Evolutionary conservation across 2,888 invertebrate species (phyloP).

Genomic region (Trissolcus brochymenae): DNA sequence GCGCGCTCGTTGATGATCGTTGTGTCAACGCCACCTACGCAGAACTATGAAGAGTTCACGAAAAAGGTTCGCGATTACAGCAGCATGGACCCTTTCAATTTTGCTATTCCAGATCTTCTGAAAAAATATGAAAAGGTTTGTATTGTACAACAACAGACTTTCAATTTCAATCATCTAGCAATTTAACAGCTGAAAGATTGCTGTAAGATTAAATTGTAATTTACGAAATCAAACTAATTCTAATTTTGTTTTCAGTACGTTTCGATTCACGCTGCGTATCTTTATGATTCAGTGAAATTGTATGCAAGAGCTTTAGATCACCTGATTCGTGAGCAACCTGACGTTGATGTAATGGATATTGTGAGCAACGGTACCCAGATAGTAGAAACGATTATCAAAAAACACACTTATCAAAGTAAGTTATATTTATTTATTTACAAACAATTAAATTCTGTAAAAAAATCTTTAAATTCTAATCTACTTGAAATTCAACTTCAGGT

Average conservation of each 20-base stretch:
- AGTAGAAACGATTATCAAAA: slow-evolving; percentile 89
- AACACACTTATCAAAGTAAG: slow-evolving; percentile 91
- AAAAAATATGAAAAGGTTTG: slow-evolving; percentile 71
- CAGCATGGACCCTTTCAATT: slow-evolving; percentile 87
- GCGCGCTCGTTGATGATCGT: slow-evolving; percentile 92
- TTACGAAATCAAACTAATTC: too few species aligned
- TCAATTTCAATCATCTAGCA: not conserved
- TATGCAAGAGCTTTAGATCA: slow-evolving; percentile 92
- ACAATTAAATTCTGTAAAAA: slow-evolving; percentile 1
- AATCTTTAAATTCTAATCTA: slow-evolving; percentile 3
- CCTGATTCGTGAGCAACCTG: slow-evolving; percentile 81
- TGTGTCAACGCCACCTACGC: slow-evolving; percentile 88
- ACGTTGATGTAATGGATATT: slow-evolving; percentile 81
- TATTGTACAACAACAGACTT: not conserved
- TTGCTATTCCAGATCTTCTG: slow-evolving; percentile 81
- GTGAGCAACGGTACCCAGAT: slow-evolving; percentile 92
- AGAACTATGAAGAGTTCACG: slow-evolving; percentile 87
- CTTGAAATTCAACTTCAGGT: slow-evolving; percentile 80
- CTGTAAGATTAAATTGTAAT: too few species aligned
- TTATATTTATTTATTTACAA: slow-evolving; percentile 58
- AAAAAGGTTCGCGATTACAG: slow-evolving; percentile 88
- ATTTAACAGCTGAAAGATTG: too few species aligned
- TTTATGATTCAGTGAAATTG: slow-evolving; percentile 95
- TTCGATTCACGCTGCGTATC: slow-evolving; percentile 93
- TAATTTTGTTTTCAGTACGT: slow-evolving; percentile 81